Base-by-base conservation (phyloP, 2,888 invertebrate species). In the Habroteleia sp. region DNA sequence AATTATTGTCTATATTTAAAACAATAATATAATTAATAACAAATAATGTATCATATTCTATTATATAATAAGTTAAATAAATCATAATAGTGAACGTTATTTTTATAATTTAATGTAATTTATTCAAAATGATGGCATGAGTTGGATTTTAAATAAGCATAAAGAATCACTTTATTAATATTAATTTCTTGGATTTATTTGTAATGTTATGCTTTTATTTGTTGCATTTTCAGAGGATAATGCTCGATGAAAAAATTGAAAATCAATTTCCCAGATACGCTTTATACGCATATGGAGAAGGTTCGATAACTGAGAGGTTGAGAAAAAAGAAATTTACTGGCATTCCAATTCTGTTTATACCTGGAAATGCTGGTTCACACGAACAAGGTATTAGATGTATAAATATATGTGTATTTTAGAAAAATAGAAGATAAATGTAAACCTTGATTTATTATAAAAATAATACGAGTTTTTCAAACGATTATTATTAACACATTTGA, bases 311-410 rank as follows among this genome's bases (percentile, higher is more conserved):
- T 0, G 92, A 94, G 81, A 92, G 90, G 80, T 91, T 93, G 0
- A 90, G 94, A 76, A 92, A 92, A 84, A 93, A 93, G 91, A 91
- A 92, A 84, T 96, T 96, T 89, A 91, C 91, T 83, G 98, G 98
- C 0, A 94, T 97, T 41, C 98, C 99, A 3, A 96, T 99, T 0
- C 90, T 99, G 44, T 99, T 97, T 89, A 91, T 99, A 65, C 98
- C 98, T 8, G 99, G 99, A 6, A 98, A 97, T 90, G 94, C 94
- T 37, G 99, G 98, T 0, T 98, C 97, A 33, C 93, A 95, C 84
- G 96, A 95, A 74, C 80, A 82, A 80, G 80, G 79, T 79, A 62
- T 8, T 25, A 25, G 3, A 5, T 41, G 1, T 14, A 7, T 35
- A 35, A 20, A 20, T 37, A 0, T 37, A 13, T 7, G 2, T 20